Percentiles rank a stretch among this genome's conserved stretches.
phyloP scores from a whole-genome alignment of 2,888 invertebrate species.

The Aphidius colemani region DNA sequence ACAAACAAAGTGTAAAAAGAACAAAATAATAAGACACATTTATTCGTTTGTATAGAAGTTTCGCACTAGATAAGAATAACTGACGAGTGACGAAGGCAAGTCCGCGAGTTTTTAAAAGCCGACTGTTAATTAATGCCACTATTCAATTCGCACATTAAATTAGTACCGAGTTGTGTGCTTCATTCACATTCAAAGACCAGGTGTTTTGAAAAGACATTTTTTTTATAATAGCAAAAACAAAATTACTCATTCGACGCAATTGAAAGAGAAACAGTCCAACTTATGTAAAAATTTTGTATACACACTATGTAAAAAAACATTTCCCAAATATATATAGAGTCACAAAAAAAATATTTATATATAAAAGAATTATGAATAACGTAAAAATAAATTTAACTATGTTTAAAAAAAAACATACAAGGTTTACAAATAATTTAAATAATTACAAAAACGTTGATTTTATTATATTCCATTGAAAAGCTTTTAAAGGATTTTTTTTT shows the following conservation, averaged over 20 bases:
- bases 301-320: too few species aligned
- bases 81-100: slow-evolving; percentile 22
- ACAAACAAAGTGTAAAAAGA: not conserved
- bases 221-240: slow-evolving; percentile 42
- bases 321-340: too few species aligned
- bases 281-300: too few species aligned
- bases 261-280: too few species aligned
- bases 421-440: too few species aligned
- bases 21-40: not conserved
- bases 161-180: slow-evolving; percentile 42
- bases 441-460: too few species aligned
- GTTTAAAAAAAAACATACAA: too few species aligned
- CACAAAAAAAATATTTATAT: too few species aligned
- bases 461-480: too few species aligned
- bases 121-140: slow-evolving; percentile 49
- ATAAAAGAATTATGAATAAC: too few species aligned
- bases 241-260: slow-evolving; percentile 24
- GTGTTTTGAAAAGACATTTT: slow-evolving; percentile 45
- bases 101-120: slow-evolving; percentile 39
- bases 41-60: not conserved
- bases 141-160: slow-evolving; percentile 48
- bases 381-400: too few species aligned
- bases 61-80: slow-evolving; percentile 32
- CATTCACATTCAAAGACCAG: slow-evolving; percentile 41
- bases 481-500: too few species aligned